Evolutionary conservation across 2,797 vertebrate species (phyloP), one percentile per base, ranked within the genome.

Genomic region (Toxotes lorentzi): DNA sequence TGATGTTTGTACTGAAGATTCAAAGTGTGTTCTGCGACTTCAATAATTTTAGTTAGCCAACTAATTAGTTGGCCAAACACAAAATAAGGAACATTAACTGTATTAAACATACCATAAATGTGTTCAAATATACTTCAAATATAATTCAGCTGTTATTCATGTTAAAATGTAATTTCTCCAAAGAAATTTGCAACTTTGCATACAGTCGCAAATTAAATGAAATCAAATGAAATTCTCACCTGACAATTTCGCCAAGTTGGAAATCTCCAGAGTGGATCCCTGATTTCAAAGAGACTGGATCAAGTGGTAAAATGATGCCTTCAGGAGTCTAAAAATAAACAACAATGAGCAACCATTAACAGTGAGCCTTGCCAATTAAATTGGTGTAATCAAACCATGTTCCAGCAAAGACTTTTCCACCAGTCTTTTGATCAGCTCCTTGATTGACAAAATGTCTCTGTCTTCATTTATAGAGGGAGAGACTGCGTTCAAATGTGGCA

Each of bases 321-420:
- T 94, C 91, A 11, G 94, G 93, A 4, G 91, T 95, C 95, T 95
- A 41, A 45, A 74, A 75, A 74, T 5, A 48, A 74, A 78, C 0
- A 56, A 45, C 8, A 73, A 45, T 27, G 1, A 54, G 32, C 11
- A 73, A 14, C 1, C 32, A 50, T 85, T 17, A 35, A 57, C 2
- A 17, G 1, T 38, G 3, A 62, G 8, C 1, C 1, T 3, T 35
- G 13, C 1, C 4, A 35, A 14, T 16, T 30, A 16, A 5, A 45
- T 27, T 4, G 0, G 48, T 67, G 56, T 0, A 35, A 2, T 45
- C 27, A 35, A 56, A 41, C 1, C 8, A 41, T 19, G 3, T 3
- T 4, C 5, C 24, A 27, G 8, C 17, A 24, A 16, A 17, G 23
- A 30, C 41, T 30, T 53, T 47, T 34, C 0, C 11, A 10, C 8